phyloP scores from a whole-genome alignment of 1,140 invertebrate genomes.

The Gonioctena quinquepunctata region DNA sequence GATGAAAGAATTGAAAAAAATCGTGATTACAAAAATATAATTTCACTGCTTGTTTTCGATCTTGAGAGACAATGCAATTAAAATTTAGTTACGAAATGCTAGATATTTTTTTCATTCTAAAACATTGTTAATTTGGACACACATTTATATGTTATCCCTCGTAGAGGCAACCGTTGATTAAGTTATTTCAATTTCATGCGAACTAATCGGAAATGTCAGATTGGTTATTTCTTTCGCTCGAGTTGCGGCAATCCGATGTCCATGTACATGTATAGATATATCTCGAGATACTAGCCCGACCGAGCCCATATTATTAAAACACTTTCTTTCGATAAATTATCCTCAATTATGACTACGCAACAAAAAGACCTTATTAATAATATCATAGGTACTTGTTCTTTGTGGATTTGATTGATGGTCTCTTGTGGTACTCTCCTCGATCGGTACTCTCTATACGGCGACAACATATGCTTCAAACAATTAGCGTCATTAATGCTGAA shows the following conservation, averaged over 20 bases:
- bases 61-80: no score
- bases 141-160: neutral
- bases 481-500: neutral
- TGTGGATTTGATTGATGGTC: neutral
- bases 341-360: neutral
- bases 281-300: neutral
- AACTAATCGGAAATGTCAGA: slow-evolving; percentile 7
- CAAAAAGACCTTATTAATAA: neutral
- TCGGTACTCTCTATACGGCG: neutral
- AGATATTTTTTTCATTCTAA: no score
- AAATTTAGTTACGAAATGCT: no score
- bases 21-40: no score
- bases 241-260: neutral
- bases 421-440: neutral
- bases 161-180: neutral
- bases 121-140: neutral
- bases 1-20: no score
- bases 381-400: neutral
- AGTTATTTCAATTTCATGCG: neutral
- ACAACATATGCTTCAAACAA: neutral
- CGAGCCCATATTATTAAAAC: slow-evolving; percentile 1
- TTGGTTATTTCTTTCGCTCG: neutral
- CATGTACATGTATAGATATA: slow-evolving; percentile 6
- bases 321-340: slow-evolving; percentile 14
- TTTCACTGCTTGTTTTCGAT: no score